A percentile compares a stretch with the other conserved stretches of the same genome.
Conservation (phyloP, 1,140 invertebrate species). For the Babylonia areolata region DNA sequence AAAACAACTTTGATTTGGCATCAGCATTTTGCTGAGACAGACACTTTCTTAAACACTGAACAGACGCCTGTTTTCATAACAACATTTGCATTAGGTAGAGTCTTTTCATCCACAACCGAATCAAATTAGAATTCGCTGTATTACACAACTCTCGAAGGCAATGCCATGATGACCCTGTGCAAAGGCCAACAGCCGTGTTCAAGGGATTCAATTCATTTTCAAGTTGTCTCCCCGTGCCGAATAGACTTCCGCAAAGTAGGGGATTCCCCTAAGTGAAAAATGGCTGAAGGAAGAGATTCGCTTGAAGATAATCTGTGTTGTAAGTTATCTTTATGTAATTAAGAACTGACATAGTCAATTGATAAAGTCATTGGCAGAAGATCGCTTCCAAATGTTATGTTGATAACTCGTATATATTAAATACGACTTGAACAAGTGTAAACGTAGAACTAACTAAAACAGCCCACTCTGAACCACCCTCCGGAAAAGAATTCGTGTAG, state of each 20-base stretch:
- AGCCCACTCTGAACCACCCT: too few species aligned
- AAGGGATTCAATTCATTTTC: neutral
- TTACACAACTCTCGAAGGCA: neutral
- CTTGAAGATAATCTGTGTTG: constrained; percentile 18
- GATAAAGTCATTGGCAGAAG: too few species aligned
- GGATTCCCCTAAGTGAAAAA: constrained; percentile 9
- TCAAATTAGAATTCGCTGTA: neutral
- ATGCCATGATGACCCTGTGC: neutral
- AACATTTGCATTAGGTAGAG: too few species aligned
- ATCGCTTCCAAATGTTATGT: too few species aligned
- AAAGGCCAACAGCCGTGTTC: neutral
- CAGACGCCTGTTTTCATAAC: too few species aligned
- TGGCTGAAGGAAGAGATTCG: constrained; percentile 19
- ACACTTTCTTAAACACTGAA: neutral
- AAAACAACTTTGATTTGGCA: neutral
- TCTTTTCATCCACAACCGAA: neutral
- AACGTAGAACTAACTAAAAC: too few species aligned
- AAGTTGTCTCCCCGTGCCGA: too few species aligned
- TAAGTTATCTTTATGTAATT: constrained; percentile 3
- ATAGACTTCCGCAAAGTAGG: too few species aligned
- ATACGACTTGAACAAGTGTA: too few species aligned
- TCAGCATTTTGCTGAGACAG: neutral
- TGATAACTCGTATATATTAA: too few species aligned
- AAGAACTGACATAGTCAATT: too few species aligned
- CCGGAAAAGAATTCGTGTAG: too few species aligned